Percentiles rank a stretch among this genome's conserved stretches.
phyloP scores from a whole-genome alignment of 2,888 invertebrate species.

The Trichogramma dendrolimi region DNA sequence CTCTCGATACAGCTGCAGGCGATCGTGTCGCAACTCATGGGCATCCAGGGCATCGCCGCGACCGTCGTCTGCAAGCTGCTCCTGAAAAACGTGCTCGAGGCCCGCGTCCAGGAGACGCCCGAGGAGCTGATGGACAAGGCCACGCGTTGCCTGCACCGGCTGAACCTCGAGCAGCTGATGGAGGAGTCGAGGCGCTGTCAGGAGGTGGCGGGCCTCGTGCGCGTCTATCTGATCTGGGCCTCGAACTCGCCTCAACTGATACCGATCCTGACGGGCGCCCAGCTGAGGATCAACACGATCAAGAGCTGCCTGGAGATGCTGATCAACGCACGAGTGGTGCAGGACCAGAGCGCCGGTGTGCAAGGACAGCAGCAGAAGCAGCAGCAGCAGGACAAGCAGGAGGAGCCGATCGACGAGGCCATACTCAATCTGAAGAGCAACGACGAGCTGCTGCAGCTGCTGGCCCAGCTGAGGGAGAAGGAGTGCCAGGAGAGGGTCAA shows the following conservation, averaged over 20 bases:
- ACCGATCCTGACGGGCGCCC: conserved; percentile 43
- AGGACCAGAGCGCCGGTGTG: conserved; percentile 38
- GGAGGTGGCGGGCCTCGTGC: conserved; percentile 44
- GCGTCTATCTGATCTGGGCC: conserved; percentile 43
- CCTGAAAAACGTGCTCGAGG: conserved; percentile 41
- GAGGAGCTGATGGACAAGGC: conserved; percentile 45
- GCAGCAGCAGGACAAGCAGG: neutral
- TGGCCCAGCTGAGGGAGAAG: conserved; percentile 38
- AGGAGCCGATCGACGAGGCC: conserved; percentile 35
- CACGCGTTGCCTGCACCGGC: conserved; percentile 24
- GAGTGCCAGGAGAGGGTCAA: conserved; percentile 46
- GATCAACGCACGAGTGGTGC: conserved; percentile 39
- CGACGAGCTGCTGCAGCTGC: conserved; percentile 42
- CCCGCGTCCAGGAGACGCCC: conserved; percentile 38
- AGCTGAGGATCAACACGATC: conserved; percentile 44
- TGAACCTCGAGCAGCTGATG: conserved; percentile 44
- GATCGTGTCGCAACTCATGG: conserved; percentile 43
- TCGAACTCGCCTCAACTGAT: conserved; percentile 39
- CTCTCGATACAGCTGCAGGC: conserved; percentile 39
- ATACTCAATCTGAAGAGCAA: conserved; percentile 40
- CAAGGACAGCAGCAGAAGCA: conserved; percentile 20
- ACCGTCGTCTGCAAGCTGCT: conserved; percentile 44
- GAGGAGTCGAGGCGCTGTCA: conserved; percentile 40
- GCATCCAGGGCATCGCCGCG: conserved; percentile 43
- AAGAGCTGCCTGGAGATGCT: conserved; percentile 41